Percentiles rank a stretch among this genome's conserved stretches.
Conservation (phyloP, 1,140 invertebrate species). For the Anthonomus grandis region DNA sequence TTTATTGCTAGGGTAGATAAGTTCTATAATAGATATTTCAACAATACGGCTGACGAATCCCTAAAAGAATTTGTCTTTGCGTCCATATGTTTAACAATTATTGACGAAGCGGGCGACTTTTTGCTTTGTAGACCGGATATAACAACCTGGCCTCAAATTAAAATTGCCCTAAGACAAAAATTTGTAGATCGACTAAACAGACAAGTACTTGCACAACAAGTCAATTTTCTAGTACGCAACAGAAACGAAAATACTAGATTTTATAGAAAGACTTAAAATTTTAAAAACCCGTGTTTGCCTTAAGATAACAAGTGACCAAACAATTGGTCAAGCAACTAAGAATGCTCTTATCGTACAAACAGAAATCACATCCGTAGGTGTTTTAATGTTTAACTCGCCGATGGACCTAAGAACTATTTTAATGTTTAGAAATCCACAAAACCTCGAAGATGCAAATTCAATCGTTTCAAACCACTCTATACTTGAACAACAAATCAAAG, state of each 20-base stretch:
- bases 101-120: conserved; percentile 5
- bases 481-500: conserved; percentile 8
- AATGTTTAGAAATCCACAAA: conserved; percentile 1
- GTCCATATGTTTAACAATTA: conserved; percentile 7
- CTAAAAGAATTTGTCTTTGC: conserved; percentile 2
- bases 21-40: conserved; percentile 3
- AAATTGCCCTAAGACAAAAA: conserved; percentile 11
- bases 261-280: conserved; percentile 7
- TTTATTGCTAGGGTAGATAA: not conserved
- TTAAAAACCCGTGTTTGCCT: too few relatives aligned
- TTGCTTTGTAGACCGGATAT: conserved; percentile 8
- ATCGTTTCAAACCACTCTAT: conserved; percentile 3
- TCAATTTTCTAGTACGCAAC: conserved; percentile 10
- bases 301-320: too few relatives aligned
- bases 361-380: not conserved
- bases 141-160: not conserved
- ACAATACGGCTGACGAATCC: not conserved
- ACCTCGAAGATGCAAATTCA: conserved; percentile 1
- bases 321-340: conserved; percentile 4
- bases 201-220: conserved; percentile 4
- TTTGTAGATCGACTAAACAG: conserved; percentile 5
- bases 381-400: conserved; percentile 7
- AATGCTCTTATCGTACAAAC: conserved; percentile 1
- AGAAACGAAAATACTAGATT: conserved; percentile 6
- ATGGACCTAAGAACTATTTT: conserved; percentile 1